Evolutionary conservation across 2,113 vertebrate genomes (phyloP).

Genomic region (Bostrychus sinensis): DNA sequence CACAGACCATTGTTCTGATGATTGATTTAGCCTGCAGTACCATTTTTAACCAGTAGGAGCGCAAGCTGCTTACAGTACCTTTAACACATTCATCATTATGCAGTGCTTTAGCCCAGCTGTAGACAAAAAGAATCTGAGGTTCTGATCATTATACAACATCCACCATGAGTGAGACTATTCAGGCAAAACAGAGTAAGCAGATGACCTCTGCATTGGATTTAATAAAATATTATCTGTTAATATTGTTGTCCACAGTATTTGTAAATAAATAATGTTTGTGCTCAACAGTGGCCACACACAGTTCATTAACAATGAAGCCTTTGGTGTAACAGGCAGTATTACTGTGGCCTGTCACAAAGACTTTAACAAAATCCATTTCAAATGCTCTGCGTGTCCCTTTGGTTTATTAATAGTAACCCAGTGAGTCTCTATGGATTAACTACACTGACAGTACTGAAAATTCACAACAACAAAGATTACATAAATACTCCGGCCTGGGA

Average conservation of each 20-base stretch:
- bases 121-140: too few species aligned
- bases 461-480: constrained; percentile 21
- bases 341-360: constrained; percentile 13
- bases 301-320: not conserved
- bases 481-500: constrained; percentile 17
- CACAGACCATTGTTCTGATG: too few species aligned
- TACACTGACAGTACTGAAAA: constrained; percentile 18
- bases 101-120: too few species aligned
- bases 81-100: too few species aligned
- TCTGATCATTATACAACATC: too few species aligned
- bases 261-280: not conserved
- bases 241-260: not conserved
- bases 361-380: constrained; percentile 23
- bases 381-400: not conserved
- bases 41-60: too few species aligned
- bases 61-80: too few species aligned
- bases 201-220: too few species aligned
- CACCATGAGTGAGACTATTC: too few species aligned
- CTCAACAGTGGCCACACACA: not conserved
- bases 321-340: constrained; percentile 5
- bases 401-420: constrained; percentile 31
- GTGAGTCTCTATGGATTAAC: constrained; percentile 15
- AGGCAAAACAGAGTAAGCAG: too few species aligned
- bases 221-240: too few species aligned
- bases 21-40: too few species aligned